Percentiles rank a stretch among this genome's conserved stretches.
Evolutionary conservation across 53 echinoderm and acorn worm genomes (phyloP).

Genomic region (Astropecten irregularis): DNA sequence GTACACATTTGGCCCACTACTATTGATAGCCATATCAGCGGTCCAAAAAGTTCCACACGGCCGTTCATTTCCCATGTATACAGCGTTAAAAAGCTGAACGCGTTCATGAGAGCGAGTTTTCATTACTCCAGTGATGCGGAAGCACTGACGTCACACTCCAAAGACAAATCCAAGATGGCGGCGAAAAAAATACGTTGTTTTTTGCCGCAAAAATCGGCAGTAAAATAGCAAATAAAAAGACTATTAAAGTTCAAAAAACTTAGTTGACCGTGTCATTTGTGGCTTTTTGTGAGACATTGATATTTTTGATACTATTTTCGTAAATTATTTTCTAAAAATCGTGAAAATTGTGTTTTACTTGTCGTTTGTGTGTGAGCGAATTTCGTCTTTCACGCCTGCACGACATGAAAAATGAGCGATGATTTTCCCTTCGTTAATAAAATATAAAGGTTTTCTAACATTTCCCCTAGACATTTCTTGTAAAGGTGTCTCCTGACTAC

Average conservation of each 20-base stretch:
- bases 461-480: neutral
- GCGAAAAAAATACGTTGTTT: neutral
- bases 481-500: neutral
- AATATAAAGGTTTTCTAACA: neutral
- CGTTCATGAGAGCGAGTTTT: neutral
- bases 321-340: neutral
- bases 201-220: neutral
- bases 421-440: neutral
- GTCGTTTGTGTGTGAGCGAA: neutral
- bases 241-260: neutral
- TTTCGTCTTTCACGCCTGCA: neutral
- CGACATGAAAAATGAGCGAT: neutral
- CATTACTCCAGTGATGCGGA: neutral
- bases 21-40: too few species aligned
- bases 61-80: neutral
- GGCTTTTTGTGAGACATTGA: neutral
- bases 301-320: neutral
- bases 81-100: neutral
- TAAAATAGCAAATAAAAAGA: constrained; percentile 1
- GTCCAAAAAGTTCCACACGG: too few species aligned
- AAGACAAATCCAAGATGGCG: neutral
- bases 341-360: neutral
- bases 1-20: too few species aligned
- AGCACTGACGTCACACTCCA: neutral
- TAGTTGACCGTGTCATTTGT: neutral